Evolutionary conservation across 2,888 invertebrate species (phyloP).

Genomic region (Conops quadrifasciatus): DNA sequence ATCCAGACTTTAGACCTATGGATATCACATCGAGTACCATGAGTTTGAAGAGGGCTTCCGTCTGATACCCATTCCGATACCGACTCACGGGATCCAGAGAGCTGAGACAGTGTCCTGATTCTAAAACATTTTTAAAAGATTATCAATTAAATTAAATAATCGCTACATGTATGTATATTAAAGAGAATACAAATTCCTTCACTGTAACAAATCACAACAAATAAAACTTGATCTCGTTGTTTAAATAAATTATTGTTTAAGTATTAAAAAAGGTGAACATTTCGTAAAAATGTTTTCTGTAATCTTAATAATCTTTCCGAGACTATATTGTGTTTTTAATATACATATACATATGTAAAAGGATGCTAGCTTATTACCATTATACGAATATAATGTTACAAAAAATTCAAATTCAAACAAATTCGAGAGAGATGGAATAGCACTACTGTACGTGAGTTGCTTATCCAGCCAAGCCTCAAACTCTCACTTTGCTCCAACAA

Average conservation of each 20-base stretch:
- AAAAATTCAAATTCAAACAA: too few relatives aligned
- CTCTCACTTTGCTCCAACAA: slow-evolving; percentile 29
- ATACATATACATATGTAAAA: background rate
- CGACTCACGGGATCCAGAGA: background rate
- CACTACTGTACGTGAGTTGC: too few relatives aligned
- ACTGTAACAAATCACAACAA: background rate
- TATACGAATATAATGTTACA: too few relatives aligned
- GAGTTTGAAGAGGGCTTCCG: slow-evolving; percentile 64
- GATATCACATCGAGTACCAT: slow-evolving; percentile 66
- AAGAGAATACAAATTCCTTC: background rate
- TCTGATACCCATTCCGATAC: slow-evolving; percentile 51
- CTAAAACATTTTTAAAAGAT: too few relatives aligned
- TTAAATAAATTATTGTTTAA: too few relatives aligned
- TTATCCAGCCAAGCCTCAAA: too few relatives aligned
- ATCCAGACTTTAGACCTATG: slow-evolving; percentile 69
- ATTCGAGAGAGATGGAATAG: too few relatives aligned
- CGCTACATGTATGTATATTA: background rate
- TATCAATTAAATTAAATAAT: background rate
- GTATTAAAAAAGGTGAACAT: too few relatives aligned
- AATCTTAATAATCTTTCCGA: too few relatives aligned
- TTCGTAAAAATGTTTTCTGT: too few relatives aligned
- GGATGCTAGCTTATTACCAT: background rate
- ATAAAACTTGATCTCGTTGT: too few relatives aligned
- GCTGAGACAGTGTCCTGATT: background rate
- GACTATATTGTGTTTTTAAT: too few relatives aligned